These are phyloP conservation scores for Epizoanthus rinbou DNA, from an alignment of 92 coral and sea anemone species.

Conservation along the genomic window DNA sequence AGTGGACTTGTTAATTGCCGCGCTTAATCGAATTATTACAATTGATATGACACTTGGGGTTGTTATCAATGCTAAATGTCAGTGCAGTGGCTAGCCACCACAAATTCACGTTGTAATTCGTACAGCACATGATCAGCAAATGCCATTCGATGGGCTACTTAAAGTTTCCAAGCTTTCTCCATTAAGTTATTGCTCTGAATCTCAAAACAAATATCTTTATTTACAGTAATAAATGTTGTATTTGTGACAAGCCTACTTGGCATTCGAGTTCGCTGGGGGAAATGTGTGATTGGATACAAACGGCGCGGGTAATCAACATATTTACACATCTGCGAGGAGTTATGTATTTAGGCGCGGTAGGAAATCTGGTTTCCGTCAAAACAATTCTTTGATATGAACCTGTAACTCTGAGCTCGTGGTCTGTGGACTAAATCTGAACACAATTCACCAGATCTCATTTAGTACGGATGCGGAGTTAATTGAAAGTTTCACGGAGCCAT, in stretches of 20 bases:
- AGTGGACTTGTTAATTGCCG: slow-evolving; percentile 44
- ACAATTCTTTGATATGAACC: slow-evolving; percentile 14
- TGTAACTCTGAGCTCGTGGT: slow-evolving; percentile 24
- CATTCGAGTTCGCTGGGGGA: slow-evolving; percentile 19
- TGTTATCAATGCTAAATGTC: slow-evolving; percentile 44
- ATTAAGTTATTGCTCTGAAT: no score
- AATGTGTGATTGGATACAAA: slow-evolving; percentile 35
- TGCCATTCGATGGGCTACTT: neutral
- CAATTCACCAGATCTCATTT: slow-evolving; percentile 2
- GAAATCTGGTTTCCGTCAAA: slow-evolving; percentile 52
- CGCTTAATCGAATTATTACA: slow-evolving; percentile 36
- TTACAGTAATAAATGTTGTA: neutral
- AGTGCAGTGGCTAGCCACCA: slow-evolving; percentile 9
- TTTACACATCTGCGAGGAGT: slow-evolving; percentile 43
- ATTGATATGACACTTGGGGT: slow-evolving; percentile 42
- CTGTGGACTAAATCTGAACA: slow-evolving; percentile 17
- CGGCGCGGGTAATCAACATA: slow-evolving; percentile 21
- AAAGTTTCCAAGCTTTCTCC: neutral
- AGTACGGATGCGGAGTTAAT: neutral
- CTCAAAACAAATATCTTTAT: neutral
- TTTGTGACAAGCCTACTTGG: slow-evolving; percentile 3
- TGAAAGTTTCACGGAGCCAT: neutral
- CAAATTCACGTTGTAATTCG: neutral
- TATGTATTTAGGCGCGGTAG: slow-evolving; percentile 43
- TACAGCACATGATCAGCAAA: neutral